phyloP scores from a whole-genome alignment of 2,797 vertebrate genomes.

The Coregonus sp. region DNA sequence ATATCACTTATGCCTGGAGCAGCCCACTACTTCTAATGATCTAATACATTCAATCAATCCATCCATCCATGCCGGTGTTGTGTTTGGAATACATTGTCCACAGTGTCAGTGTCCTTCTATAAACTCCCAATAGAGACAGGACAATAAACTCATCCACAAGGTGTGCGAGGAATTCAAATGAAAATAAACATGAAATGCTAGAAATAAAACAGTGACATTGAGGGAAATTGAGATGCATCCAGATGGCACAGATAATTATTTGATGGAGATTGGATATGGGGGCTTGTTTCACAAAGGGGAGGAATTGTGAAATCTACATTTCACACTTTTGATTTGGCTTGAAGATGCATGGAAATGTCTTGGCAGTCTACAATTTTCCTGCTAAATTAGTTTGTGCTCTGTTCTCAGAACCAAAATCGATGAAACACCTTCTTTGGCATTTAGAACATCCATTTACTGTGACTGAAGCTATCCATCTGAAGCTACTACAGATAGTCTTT shows the following conservation, averaged over 20 bases:
- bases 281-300: constrained; percentile 43
- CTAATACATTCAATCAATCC: too few relatives aligned
- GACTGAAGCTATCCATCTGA: constrained; percentile 74
- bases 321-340: constrained; percentile 39
- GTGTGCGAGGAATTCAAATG: neutral
- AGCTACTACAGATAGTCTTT: constrained; percentile 67
- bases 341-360: constrained; percentile 48
- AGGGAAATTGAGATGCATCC: constrained; percentile 58
- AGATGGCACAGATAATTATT: constrained; percentile 45
- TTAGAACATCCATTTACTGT: constrained; percentile 74
- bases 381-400: constrained; percentile 66
- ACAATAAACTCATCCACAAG: neutral
- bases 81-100: too few relatives aligned
- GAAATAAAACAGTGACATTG: constrained; percentile 1
- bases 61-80: too few relatives aligned
- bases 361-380: constrained; percentile 63
- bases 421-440: constrained; percentile 71
- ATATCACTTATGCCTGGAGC: too few relatives aligned
- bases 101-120: neutral
- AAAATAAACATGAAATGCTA: neutral
- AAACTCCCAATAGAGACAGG: neutral
- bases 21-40: too few relatives aligned
- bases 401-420: constrained; percentile 49
- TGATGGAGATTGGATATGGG: constrained; percentile 44
- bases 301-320: constrained; percentile 41